These are phyloP conservation scores for Seriola aureovittata DNA, from an alignment of 2,113 vertebrate species.

Conservation along the genomic window DNA sequence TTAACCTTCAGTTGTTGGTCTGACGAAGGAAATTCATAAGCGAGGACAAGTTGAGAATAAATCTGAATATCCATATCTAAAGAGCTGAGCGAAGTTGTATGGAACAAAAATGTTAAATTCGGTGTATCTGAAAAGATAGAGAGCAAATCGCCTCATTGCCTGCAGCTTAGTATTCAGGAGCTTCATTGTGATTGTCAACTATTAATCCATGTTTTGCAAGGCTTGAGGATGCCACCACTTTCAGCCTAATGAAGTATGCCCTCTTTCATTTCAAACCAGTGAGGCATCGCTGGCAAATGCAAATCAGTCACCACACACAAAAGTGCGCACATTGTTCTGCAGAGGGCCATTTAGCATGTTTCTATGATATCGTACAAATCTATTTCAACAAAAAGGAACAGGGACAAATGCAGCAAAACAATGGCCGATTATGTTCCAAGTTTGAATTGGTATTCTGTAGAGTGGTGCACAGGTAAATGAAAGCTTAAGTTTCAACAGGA, in stretches of 20 bases:
- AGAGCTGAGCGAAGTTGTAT: not conserved
- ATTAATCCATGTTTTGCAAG: conserved; percentile 61
- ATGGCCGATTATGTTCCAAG: conserved; percentile 3
- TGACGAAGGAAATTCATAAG: not conserved
- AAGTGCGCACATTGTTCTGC: conserved; percentile 39
- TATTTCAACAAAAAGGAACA: conserved; percentile 11
- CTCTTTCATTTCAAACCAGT: conserved; percentile 62
- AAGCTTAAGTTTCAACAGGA: not conserved
- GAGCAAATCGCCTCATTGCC: conserved; percentile 25
- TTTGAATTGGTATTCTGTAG: conserved; percentile 22
- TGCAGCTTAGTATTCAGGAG: conserved; percentile 64
- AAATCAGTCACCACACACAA: conserved; percentile 63
- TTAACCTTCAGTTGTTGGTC: not conserved
- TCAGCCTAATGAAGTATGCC: conserved; percentile 64
- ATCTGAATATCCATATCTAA: conserved; percentile 12
- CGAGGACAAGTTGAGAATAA: not conserved
- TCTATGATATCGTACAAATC: conserved; percentile 14
- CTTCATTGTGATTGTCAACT: conserved; percentile 55
- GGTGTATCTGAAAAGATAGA: conserved; percentile 34
- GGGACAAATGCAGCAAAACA: conserved; percentile 24
- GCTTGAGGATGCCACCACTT: conserved; percentile 56
- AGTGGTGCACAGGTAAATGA: not conserved
- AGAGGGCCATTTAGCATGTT: conserved; percentile 52
- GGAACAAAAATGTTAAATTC: conserved; percentile 17
- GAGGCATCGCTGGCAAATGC: conserved; percentile 59